Evolutionary conservation across 2,113 vertebrate species (phyloP), one percentile per base, ranked within the genome.

Genomic region (Nannobrachium achirus): DNA sequence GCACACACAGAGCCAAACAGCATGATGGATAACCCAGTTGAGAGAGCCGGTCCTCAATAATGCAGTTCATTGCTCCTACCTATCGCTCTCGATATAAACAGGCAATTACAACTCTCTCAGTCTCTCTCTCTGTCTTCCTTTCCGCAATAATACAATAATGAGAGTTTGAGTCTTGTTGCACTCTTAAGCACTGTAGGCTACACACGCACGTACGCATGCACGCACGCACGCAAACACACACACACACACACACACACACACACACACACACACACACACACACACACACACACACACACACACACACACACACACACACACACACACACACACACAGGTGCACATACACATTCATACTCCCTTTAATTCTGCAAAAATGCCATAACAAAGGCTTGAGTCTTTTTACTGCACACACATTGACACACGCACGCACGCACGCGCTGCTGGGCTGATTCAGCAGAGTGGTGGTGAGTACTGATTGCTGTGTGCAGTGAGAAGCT

Each of bases 1-100:
- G 42, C n/a, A 45, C 56, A 67, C 62, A 60, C 53, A 69, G 44
- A 51, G n/a, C 9, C 14, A 60, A 59, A 1, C 2, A n/a, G 41
- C 0, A 0, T 75, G 66, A 79, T 74, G 73, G 75, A 77, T 81
- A 66, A 62, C 52, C 59, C 63, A 15, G 33, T 53, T 51, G 64
- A 40, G 13, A 20, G 44, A 71, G 40, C 69, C 19, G 14, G 4
- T 78, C n/a, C 71, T 83, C 63, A 80, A 75, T 80, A 74, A 78
- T 74, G 73, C 58, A 76, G 61, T 48, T 62, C 14, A 58, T 50
- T 49, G 2, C 63, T 55, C 14, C 0, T 6, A 62, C 51, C 64
- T 44, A 48, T 33, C 66, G 46, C 41, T 50, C 70, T 69, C 11
- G 2, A 20, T 46, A 25, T 56, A 76, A 73, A 76, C 57, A 73